These are phyloP conservation scores for Phacellophora camtschatica DNA, from an alignment of 30 jellyfish, hydroid and myxozoan species.

Conservation along the genomic window DNA sequence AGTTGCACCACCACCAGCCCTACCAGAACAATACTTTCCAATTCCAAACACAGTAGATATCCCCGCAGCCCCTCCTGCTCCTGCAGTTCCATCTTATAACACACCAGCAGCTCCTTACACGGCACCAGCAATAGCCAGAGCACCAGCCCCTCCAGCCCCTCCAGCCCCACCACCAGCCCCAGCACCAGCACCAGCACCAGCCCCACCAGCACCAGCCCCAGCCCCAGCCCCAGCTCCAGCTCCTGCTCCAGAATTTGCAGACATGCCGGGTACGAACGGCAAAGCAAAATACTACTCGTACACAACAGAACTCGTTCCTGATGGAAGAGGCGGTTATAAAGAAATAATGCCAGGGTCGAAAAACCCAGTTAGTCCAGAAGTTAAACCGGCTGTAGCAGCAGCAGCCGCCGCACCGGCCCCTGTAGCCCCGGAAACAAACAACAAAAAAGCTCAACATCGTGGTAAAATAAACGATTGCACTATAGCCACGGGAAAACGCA, in stretches of 20 bases:
- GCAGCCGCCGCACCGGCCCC: conserved; percentile 68
- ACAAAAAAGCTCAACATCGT: conserved; percentile 56
- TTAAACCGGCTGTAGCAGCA: conserved; percentile 43
- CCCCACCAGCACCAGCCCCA: conserved; percentile 26
- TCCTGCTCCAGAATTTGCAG: conserved; percentile 37
- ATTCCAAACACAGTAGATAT: conserved; percentile 32
- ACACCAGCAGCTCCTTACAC: conserved; percentile 26
- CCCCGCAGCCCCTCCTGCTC: conserved; percentile 57
- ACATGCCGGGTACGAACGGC: conserved; percentile 71
- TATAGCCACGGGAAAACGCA: conserved; percentile 29
- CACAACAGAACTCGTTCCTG: conserved; percentile 74
- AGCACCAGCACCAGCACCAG: conserved; percentile 15
- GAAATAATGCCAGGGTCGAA: conserved; percentile 23
- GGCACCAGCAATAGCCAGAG: conserved; percentile 19
- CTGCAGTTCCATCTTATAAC: neutral
- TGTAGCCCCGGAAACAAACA: conserved; percentile 16
- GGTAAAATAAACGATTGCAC: conserved; percentile 35
- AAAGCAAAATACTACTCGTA: conserved; percentile 48
- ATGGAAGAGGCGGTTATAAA: conserved; percentile 72
- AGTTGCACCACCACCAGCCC: conserved; percentile 28
- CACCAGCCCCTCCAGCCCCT: conserved; percentile 28
- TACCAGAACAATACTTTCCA: neutral
- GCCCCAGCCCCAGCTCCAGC: conserved; percentile 21
- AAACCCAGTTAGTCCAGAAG: neutral
- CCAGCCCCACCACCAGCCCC: conserved; percentile 46